Evolutionary conservation across 2,797 vertebrate genomes (phyloP), one percentile per base, ranked within the genome.

Genomic region (Clarias pachynema): DNA sequence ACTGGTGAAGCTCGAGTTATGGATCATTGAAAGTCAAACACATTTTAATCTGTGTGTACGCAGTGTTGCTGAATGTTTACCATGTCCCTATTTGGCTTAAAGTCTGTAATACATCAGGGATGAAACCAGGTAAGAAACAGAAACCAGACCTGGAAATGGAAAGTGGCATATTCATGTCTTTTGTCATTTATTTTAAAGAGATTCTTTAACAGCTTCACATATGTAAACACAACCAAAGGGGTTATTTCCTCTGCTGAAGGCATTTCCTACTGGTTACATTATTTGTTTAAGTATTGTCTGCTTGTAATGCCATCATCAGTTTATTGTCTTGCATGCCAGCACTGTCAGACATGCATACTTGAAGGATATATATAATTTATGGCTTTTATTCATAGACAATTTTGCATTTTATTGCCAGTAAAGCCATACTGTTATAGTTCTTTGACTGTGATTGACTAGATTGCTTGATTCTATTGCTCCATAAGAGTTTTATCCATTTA

Each of bases 61-160:
- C 78, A 65, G 84, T 80, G 83, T 65, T 83, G 82, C 85, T 80
- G 68, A n/a, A 10, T 72, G 75, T 79, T 79, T 86, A 79, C 74
- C 4, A 1, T 65, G 29, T 79, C 40, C 57, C 6, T 56, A 26
- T 66, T 77, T 88, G 77, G 29, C n/a, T 62, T 84, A 66, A 81
- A 75, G 79, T 85, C 63, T 69, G 59, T 53, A 70, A 44, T 81
- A 79, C 31, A 40, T 79, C 77, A 63, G 34, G 65, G 7, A 62
- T 70, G 44, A 70, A 66, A 70, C 12, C 18, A 29, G 49, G 66
- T 65, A 65, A 69, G 10, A 75, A 68, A 66, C 34, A 72, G 12
- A 14, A 53, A 69, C 81, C 31, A 44, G 22, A 44, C 44, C 29
- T 77, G 3, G 10, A 85, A 73, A 75, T 57, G 29, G 24, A 40